Percentiles rank a stretch among this genome's conserved stretches.
These are phyloP conservation scores for Caerostris extrusa DNA, from an alignment of 1,140 invertebrate species.

Conservation along the genomic window DNA sequence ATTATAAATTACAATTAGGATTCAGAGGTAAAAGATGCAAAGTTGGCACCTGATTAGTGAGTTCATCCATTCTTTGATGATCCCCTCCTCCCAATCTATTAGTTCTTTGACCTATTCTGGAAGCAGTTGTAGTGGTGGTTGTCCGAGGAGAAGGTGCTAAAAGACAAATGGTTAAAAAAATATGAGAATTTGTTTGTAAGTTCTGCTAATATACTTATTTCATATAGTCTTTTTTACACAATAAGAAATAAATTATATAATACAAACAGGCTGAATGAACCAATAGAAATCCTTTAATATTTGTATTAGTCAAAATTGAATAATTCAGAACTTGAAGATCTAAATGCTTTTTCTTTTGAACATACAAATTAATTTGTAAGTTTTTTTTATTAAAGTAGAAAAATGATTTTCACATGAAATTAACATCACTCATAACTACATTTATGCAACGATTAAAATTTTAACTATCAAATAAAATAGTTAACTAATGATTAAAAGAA, in stretches of 20 bases:
- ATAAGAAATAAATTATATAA: too few relatives aligned
- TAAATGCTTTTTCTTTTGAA: too few relatives aligned
- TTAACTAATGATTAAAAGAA: background rate
- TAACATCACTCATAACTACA: background rate
- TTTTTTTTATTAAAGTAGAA: background rate
- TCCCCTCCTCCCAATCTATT: slow-evolving; percentile 71
- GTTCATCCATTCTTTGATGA: slow-evolving; percentile 73
- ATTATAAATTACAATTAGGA: too few relatives aligned
- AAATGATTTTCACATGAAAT: background rate
- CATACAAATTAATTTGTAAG: background rate
- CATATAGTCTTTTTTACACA: too few relatives aligned
- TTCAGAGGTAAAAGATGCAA: background rate
- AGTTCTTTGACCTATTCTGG: slow-evolving; percentile 60
- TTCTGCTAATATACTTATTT: too few relatives aligned
- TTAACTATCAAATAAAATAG: too few relatives aligned
- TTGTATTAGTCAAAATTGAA: too few relatives aligned
- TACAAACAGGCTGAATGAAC: too few relatives aligned
- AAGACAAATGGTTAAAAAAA: background rate
- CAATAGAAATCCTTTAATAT: too few relatives aligned
- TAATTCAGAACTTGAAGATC: too few relatives aligned
- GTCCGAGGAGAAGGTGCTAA: slow-evolving; percentile 42
- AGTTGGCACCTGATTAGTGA: slow-evolving; percentile 68
- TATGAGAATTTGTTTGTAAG: background rate
- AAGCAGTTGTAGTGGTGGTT: background rate
- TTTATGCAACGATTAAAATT: too few relatives aligned